Conservation (phyloP, 2,888 invertebrate species). For the Machimus atricapillus region DNA sequence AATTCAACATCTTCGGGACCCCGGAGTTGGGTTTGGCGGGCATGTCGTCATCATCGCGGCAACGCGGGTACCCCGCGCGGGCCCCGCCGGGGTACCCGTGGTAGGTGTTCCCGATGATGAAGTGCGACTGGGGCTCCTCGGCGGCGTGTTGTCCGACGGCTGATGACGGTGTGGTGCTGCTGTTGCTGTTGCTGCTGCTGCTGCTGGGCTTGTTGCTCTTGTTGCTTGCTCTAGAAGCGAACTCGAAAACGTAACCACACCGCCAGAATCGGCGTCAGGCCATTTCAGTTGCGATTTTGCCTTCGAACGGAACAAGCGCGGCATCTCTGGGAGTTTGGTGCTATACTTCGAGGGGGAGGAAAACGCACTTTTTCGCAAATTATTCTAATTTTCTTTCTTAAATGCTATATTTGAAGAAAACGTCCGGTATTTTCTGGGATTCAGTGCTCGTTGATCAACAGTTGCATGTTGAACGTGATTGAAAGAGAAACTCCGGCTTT, state of each 20-base stretch:
- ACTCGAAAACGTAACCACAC: neutral
- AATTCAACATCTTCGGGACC: neutral
- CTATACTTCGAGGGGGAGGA: neutral
- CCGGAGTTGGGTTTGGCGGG: neutral
- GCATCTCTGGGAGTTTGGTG: neutral
- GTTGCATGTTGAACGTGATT: neutral
- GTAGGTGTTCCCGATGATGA: conserved; percentile 2
- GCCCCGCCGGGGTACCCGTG: neutral
- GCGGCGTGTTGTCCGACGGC: neutral
- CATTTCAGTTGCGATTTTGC: conserved; percentile 39
- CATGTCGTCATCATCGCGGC: neutral
- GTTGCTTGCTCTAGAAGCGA: conserved; percentile 12
- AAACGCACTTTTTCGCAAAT: conserved; percentile 12
- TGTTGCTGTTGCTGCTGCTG: conserved; percentile 1
- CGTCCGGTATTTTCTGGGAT: neutral
- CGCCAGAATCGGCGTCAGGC: neutral
- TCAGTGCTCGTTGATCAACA: neutral
- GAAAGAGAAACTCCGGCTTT: neutral
- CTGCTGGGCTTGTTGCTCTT: conserved; percentile 30
- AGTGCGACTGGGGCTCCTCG: neutral
- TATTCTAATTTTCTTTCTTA: no score
- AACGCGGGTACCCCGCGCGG: neutral
- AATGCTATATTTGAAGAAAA: neutral
- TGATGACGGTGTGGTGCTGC: conserved; percentile 17
- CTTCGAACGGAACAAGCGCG: conserved; percentile 37